Evolutionary conservation across 1,140 invertebrate genomes (phyloP), one percentile per base, ranked within the genome.

Genomic region (Achroia grisella): DNA sequence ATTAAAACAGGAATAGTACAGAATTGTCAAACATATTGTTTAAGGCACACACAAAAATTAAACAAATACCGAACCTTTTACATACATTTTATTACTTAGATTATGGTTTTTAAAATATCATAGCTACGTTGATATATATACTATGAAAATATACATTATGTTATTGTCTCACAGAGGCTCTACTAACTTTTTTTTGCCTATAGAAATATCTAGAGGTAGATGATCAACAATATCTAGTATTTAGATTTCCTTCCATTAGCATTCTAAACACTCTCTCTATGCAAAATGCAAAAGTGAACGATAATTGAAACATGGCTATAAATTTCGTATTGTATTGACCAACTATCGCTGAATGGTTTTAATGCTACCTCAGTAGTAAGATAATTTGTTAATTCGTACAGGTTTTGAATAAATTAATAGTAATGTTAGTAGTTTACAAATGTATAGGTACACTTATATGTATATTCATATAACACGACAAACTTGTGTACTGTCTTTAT

Each of bases 181-280:
- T 23, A 23, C 17, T 6, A 23, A 23, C 6, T 6, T 6, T 23
- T 33, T 33, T 33, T 12, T 59, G 35, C 56, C 52, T 53, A 56
- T 10, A 33, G 11, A 23, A 27, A 37, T 13, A 33, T 65, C 55
- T 65, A 33, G 31, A n/a, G n/a, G 12, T 31, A 49, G 15, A 13
- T 52, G 15, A 47, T 56, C 52, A 46, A 23, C 17, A 23, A 23
- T 23, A 23, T 23, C 6, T 23, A 23, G 17, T 23, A 23, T 23
- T 37, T 54, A 62, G 67, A 71, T 70, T 70, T 55, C 45, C 55
- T 59, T 65, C 53, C 66, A 74, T 77, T 74, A 74, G 66, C 71
- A 69, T 77, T 71, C 64, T 62, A 63, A 66, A 57, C 56, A 62
- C 65, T 61, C 52, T 56, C 36, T 57, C 39, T 52, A 53, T 48